These are phyloP conservation scores for Tangachromis dhanisi DNA, from an alignment of 2,113 vertebrate genomes.

Conservation along the genomic window DNA sequence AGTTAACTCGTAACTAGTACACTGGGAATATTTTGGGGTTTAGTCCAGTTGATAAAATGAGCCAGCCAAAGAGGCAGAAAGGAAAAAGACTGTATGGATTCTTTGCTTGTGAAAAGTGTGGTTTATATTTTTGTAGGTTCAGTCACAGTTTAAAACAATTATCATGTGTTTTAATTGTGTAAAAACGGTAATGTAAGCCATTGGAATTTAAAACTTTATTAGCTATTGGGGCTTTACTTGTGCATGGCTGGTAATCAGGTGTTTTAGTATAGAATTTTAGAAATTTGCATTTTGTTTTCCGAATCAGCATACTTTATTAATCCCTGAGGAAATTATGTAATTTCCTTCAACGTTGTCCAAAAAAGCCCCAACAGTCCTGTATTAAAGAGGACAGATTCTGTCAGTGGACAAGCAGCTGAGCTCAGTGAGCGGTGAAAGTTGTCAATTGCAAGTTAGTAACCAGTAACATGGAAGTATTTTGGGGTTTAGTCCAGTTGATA, in stretches of 20 bases:
- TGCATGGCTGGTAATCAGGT: background rate
- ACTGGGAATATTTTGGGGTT: background rate
- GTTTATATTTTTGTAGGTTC: background rate
- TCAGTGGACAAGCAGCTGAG: background rate
- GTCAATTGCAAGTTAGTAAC: background rate
- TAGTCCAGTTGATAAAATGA: background rate
- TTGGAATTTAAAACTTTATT: background rate
- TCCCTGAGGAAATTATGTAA: background rate
- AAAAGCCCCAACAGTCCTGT: fast-evolving
- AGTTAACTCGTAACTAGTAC: background rate
- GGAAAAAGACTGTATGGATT: background rate
- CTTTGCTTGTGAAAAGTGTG: background rate
- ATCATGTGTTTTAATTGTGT: background rate
- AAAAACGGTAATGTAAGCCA: background rate
- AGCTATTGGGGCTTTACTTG: background rate
- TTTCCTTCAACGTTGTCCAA: background rate
- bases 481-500: background rate
- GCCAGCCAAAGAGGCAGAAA: background rate
- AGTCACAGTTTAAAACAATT: background rate
- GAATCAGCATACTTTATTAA: background rate
- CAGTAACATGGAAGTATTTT: background rate
- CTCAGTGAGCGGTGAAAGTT: background rate
- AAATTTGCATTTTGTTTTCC: background rate
- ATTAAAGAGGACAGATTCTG: background rate
- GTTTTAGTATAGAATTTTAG: background rate